A percentile compares a stretch with the other conserved stretches of the same genome.
phyloP scores from a whole-genome alignment of 2,113 vertebrate species.

The Nettapus auritus region DNA sequence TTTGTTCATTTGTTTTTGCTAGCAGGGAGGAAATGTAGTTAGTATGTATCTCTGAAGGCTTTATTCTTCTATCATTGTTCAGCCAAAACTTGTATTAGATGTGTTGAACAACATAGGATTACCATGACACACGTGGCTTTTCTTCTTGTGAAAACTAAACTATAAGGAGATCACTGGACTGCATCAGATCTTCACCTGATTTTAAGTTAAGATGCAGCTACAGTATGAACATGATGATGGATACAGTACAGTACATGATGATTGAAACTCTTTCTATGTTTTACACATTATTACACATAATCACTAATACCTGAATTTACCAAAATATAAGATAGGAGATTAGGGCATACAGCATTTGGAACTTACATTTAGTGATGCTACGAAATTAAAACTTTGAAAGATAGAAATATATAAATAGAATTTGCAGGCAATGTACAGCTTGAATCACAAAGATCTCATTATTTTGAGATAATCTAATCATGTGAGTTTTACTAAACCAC shows the following conservation, averaged over 20 bases:
- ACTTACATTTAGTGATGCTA: neutral
- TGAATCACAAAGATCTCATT: neutral
- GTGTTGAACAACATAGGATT: neutral
- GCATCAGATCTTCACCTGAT: neutral
- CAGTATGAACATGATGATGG: too few species aligned
- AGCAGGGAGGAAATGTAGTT: neutral
- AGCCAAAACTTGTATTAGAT: neutral
- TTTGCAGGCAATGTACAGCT: neutral
- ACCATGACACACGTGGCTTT: neutral
- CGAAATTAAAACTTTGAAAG: accelerated
- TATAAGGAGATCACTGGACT: neutral
- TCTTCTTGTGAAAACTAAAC: neutral
- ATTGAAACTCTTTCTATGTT: neutral
- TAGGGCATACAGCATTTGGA: neutral
- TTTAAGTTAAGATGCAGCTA: neutral
- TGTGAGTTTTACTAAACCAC: neutral
- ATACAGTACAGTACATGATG: neutral
- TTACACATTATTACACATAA: too few species aligned
- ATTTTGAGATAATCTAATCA: neutral
- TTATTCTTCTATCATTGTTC: neutral
- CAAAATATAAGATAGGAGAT: neutral
- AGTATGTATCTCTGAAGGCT: neutral
- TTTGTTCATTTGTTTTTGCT: too few species aligned
- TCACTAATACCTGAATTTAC: neutral
- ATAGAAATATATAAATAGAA: neutral